Evolutionary conservation across 2,888 invertebrate genomes (phyloP), one percentile per base, ranked within the genome.

Genomic region (Caenorhabditis auriculariae): DNA sequence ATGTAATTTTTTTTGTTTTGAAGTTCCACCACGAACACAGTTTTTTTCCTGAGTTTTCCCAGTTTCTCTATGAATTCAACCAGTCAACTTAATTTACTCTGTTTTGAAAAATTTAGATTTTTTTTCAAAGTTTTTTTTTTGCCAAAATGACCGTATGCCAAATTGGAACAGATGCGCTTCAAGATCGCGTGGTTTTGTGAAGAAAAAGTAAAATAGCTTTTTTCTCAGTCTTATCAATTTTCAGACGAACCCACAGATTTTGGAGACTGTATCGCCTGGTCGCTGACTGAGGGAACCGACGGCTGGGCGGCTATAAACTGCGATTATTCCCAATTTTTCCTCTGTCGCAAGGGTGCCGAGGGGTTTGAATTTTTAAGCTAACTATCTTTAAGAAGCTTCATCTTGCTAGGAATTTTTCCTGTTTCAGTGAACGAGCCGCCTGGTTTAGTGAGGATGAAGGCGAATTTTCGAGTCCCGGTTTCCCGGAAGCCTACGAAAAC

Each of bases 291-390:
- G 3, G 38, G 46, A 41, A 9, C 54, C 0, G 54, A 66, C 21
- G 59, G 58, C 6, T 66, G 66, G 66, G 50, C 55, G 17, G 43
- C 61, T 4, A 66, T 66, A 12, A 54, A 49, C 12, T 66, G 66
- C 39, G 37, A 59, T 7, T 66, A 66, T 35, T 59, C 61, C 1
- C 66, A 66, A 41, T 66, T 66, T 27, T 66, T 61, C 44, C 52
- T 62, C 50, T 66, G 66, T 41, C 53, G 53, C 23, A 59, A 56
- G 39, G 35, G 44, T 9, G 59, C 58, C 4, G 41, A 53, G 44
- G 52, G 52, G 60, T 64, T 12, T 17, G 41, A 17, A 7, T 19
- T 6, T 7, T n/a, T 35, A 6, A 9, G 15, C 39, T 38, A 38
- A 37, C 4, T 15, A 46, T 19, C 51, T 42, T 21, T 19, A 23